Percentiles rank a stretch among this genome's conserved stretches.
Conservation (phyloP, 2,113 vertebrate species). For the Ctenodactylus gundi region DNA sequence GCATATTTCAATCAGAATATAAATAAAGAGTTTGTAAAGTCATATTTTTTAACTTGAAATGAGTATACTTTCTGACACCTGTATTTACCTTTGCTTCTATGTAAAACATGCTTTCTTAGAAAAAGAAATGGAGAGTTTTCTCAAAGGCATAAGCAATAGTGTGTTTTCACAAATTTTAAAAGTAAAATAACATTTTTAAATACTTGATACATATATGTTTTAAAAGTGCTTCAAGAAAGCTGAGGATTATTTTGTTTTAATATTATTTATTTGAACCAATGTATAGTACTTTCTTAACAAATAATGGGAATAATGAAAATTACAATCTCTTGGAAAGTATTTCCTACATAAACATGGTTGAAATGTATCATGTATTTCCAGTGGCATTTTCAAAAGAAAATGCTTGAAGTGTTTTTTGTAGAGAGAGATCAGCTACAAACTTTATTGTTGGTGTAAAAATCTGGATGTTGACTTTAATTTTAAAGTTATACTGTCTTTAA, state of each 20-base stretch:
- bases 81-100: neutral
- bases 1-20: constrained; percentile 2
- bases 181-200: constrained; percentile 3
- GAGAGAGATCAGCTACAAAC: neutral
- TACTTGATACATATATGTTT: neutral
- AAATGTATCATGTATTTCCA: neutral
- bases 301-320: neutral
- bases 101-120: neutral
- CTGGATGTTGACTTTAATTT: neutral
- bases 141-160: neutral
- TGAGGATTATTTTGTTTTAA: constrained; percentile 42
- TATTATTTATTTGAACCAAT: neutral
- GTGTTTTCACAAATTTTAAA: constrained; percentile 15
- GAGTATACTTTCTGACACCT: neutral
- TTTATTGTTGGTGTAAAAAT: constrained; percentile 7
- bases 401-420: constrained; percentile 9
- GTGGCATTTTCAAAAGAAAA: neutral
- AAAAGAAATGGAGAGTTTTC: neutral
- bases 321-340: neutral
- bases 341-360: neutral
- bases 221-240: constrained; percentile 5
- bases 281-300: neutral
- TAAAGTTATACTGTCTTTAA: neutral
- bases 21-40: neutral
- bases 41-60: constrained; percentile 4